Evolutionary conservation across 2,797 vertebrate species (phyloP).

Genomic region (Emys orbicularis): DNA sequence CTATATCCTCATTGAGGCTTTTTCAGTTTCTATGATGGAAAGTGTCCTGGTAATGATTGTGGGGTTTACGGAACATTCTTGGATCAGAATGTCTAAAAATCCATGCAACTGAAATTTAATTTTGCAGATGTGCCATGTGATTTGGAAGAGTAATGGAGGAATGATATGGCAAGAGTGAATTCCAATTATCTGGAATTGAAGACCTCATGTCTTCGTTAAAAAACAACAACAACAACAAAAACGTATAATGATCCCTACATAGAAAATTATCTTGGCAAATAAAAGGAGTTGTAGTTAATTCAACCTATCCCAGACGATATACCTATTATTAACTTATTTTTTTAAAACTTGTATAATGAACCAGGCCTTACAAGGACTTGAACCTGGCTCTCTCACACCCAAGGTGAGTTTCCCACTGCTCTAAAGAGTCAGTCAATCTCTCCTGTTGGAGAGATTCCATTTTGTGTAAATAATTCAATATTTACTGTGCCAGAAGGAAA

Average conservation of each 20-base stretch:
- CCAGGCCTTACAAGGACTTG: background rate
- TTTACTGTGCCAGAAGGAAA: background rate
- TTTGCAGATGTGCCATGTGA: background rate
- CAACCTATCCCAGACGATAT: background rate
- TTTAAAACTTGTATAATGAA: background rate
- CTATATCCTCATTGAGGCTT: accelerated
- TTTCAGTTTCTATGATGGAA: background rate
- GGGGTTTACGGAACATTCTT: background rate
- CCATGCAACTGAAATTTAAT: background rate
- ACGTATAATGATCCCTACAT: background rate
- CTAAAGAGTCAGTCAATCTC: background rate
- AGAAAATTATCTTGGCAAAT: background rate
- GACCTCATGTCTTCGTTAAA: background rate
- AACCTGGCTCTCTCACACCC: background rate
- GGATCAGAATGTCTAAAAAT: background rate
- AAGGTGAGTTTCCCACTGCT: background rate
- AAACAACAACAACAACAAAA: background rate
- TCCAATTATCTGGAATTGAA: background rate
- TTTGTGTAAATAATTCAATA: background rate
- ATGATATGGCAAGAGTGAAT: background rate
- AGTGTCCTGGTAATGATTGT: background rate
- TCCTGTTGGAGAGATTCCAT: background rate
- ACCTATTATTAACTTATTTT: background rate
- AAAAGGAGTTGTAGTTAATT: background rate
- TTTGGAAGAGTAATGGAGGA: background rate